These are phyloP conservation scores for Oxycera nigricornis DNA, from an alignment of 2,888 invertebrate species.

Conservation along the genomic window DNA sequence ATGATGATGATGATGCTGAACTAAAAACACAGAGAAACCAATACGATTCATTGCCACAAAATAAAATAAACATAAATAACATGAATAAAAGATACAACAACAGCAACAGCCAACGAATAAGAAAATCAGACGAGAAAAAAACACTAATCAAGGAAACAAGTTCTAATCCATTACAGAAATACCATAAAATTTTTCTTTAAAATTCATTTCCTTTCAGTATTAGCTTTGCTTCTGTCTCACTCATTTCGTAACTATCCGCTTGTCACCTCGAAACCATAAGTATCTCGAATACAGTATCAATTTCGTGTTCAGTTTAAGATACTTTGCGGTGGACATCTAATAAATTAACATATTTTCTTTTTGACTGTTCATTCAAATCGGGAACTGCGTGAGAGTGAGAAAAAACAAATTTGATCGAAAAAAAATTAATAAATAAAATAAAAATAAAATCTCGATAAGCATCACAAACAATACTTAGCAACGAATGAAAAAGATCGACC, in stretches of 20 bases:
- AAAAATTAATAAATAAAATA: background rate
- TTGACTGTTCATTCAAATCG: background rate
- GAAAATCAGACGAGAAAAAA: background rate
- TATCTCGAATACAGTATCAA: no score
- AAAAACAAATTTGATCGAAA: background rate
- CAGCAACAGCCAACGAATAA: background rate
- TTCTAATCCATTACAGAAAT: constrained; percentile 5
- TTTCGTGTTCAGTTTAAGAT: background rate
- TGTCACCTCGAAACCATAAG: no score
- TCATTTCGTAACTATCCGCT: background rate
- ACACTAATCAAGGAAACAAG: constrained; percentile 4
- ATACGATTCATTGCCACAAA: background rate
- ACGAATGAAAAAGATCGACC: background rate
- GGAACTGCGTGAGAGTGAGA: background rate
- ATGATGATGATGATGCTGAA: background rate
- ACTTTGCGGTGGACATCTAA: background rate
- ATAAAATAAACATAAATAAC: constrained; percentile 2
- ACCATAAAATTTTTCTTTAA: background rate
- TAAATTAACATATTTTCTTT: background rate
- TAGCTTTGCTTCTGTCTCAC: background rate
- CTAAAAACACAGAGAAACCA: background rate
- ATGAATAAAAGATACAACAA: background rate
- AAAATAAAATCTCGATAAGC: background rate
- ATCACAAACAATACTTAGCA: background rate
- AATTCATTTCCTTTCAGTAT: background rate